Base-by-base conservation (phyloP, 2,113 vertebrate genomes). In the Cheilinus undulatus region DNA sequence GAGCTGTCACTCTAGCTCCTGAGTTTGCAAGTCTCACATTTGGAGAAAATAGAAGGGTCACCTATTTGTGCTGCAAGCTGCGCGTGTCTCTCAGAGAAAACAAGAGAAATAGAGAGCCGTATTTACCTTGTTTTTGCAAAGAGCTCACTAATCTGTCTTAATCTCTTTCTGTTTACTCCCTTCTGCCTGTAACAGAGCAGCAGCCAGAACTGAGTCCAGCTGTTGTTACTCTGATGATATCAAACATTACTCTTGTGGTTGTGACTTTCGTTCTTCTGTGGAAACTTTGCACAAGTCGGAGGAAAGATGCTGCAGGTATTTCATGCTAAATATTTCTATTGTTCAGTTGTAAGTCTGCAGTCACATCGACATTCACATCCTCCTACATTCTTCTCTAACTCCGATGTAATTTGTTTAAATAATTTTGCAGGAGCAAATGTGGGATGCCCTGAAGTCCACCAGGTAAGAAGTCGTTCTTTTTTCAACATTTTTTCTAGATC, bases 381-480 rank as follows among this genome's bases (percentile, higher is more conserved):
- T 30, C 17, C 38, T 48, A 26, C 5, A 8, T 38, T 57, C 0
- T 48, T 8, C 23, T 22, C 13, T 4, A 38, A 8, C 12, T 27
- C 7, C 1, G 32, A 19, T 38, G 32, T 34, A 4, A 40, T 27
- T 15, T 46, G 5, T 45, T 3, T 34, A 4, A 11, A 24, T 68
- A 11, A 34, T 40, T 59, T 43, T 30, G 22, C 34, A 70, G 67
- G 40, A 5, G 9, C 14, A 23, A 23, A 13, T 8, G n/a, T 28
- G 22, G 19, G 28, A 27, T 26, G 19, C 5, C 23, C 23, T 23
- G 59, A 56, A 11, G 30, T 13, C 38, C 3, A 17, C 36, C 59
- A 63, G 40, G 69, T 60, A 42, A 12, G 17, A 69, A 19, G 48
- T 38, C n/a, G n/a, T n/a, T n/a, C n/a, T n/a, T n/a, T n/a, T n/a